Evolutionary conservation across 2,888 invertebrate genomes (phyloP).

Genomic region (Lacanobia oleracea): DNA sequence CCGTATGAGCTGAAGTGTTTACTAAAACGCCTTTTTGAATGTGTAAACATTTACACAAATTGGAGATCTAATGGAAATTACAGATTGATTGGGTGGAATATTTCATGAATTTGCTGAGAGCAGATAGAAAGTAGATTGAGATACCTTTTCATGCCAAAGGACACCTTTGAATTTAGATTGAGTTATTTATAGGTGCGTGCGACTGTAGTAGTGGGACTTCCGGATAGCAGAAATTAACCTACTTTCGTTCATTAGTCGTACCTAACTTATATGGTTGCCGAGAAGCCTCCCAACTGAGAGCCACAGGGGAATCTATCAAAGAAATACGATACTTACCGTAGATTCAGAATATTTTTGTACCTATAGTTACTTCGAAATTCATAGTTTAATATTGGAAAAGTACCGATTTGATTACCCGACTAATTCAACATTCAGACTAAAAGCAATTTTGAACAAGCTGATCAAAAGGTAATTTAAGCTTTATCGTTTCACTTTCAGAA

Average conservation of each 20-base stretch:
- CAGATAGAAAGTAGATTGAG: conserved; percentile 16
- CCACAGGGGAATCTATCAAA: conserved; percentile 45
- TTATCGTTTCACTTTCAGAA: conserved; percentile 24
- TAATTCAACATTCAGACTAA: conserved; percentile 34
- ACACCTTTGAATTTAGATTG: conserved; percentile 42
- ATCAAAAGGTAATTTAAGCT: conserved; percentile 39
- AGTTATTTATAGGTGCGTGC: conserved; percentile 33
- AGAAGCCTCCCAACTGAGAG: conserved; percentile 46
- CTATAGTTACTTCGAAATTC: conserved; percentile 3
- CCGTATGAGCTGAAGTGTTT: conserved; percentile 52
- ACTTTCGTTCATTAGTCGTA: conserved; percentile 50
- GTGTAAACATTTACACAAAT: conserved; percentile 61
- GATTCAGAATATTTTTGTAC: conserved; percentile 9
- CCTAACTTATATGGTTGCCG: conserved; percentile 44
- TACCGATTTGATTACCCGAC: conserved; percentile 23
- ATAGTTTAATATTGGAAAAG: conserved; percentile 17
- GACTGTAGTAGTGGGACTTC: conserved; percentile 31
- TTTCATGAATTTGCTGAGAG: conserved; percentile 49
- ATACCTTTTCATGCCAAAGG: conserved; percentile 45
- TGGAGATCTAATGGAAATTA: conserved; percentile 61
- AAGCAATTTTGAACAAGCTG: conserved; percentile 37
- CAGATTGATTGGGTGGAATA: conserved; percentile 59
- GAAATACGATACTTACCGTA: conserved; percentile 18
- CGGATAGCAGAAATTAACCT: conserved; percentile 40
- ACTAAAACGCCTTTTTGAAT: conserved; percentile 54